Evolutionary conservation across 1,140 invertebrate genomes (phyloP).

Genomic region (Macrotrachela quadricornifera): DNA sequence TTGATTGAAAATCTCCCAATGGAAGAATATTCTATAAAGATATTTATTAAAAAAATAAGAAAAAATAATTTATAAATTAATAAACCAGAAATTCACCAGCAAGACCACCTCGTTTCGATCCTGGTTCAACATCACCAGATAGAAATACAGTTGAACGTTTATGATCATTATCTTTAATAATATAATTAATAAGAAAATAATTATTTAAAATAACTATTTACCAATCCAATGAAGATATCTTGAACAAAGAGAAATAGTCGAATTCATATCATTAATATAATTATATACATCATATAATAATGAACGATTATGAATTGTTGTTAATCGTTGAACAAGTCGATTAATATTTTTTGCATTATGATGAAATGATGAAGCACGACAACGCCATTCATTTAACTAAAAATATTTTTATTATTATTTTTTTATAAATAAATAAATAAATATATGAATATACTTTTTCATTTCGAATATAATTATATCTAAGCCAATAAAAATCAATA

Average conservation of each 20-base stretch:
- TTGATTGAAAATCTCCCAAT: no score
- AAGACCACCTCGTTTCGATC: no score
- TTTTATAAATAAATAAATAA: no score
- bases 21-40: no score
- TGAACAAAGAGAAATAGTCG: slow-evolving; percentile 62
- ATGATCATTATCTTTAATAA: no score
- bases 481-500: slow-evolving; percentile 83
- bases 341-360: slow-evolving; percentile 49
- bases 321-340: slow-evolving; percentile 47
- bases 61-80: no score
- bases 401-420: slow-evolving; percentile 11
- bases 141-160: no score
- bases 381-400: slow-evolving; percentile 61
- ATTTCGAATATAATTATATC: not conserved
- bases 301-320: slow-evolving; percentile 57
- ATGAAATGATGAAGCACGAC: slow-evolving; percentile 51
- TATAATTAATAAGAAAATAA: no score
- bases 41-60: no score
- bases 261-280: slow-evolving; percentile 80
- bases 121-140: no score
- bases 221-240: slow-evolving; percentile 82
- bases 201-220: slow-evolving; percentile 23
- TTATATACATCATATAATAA: slow-evolving; percentile 69
- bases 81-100: no score
- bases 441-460: not conserved